Percentiles rank a stretch among this genome's conserved stretches.
Evolutionary conservation across 2,888 invertebrate genomes (phyloP).

Genomic region (Syritta pipiens): DNA sequence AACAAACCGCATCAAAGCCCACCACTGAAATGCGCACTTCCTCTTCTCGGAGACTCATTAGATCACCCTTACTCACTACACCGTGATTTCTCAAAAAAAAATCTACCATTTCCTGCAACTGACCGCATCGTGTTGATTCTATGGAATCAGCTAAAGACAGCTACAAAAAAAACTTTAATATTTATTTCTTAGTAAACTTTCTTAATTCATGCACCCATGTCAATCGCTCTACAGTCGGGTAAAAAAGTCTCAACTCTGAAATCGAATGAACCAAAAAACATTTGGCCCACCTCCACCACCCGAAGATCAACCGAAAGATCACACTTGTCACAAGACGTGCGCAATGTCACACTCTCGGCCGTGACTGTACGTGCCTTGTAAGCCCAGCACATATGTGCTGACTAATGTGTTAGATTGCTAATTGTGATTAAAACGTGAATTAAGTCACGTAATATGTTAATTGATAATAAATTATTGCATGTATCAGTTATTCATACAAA

Average conservation of each 20-base stretch:
- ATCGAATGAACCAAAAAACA: too few species aligned
- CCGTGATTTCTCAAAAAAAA: too few species aligned
- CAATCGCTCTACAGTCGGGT: too few species aligned
- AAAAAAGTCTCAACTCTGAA: too few species aligned
- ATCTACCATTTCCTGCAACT: too few species aligned
- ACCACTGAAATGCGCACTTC: not conserved
- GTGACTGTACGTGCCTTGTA: constrained; percentile 10
- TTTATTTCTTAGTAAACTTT: too few species aligned
- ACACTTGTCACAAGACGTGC: not conserved
- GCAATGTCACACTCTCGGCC: constrained; percentile 8
- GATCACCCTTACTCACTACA: too few species aligned
- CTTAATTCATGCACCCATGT: too few species aligned
- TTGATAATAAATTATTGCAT: constrained; percentile 48
- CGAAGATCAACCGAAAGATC: too few species aligned
- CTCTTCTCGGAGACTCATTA: not conserved
- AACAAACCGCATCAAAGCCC: not conserved
- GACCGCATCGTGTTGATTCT: not conserved
- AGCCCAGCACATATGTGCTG: constrained; percentile 23
- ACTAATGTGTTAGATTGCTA: constrained; percentile 42
- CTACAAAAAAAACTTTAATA: too few species aligned
- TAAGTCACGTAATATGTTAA: constrained; percentile 66
- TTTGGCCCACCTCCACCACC: too few species aligned
- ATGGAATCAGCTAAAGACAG: not conserved
- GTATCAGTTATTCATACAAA: constrained; percentile 31
- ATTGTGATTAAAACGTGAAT: constrained; percentile 59